Percentiles rank a stretch among this genome's conserved stretches.
phyloP scores from a whole-genome alignment of 2,888 invertebrate genomes.

The Hedya salicella region DNA sequence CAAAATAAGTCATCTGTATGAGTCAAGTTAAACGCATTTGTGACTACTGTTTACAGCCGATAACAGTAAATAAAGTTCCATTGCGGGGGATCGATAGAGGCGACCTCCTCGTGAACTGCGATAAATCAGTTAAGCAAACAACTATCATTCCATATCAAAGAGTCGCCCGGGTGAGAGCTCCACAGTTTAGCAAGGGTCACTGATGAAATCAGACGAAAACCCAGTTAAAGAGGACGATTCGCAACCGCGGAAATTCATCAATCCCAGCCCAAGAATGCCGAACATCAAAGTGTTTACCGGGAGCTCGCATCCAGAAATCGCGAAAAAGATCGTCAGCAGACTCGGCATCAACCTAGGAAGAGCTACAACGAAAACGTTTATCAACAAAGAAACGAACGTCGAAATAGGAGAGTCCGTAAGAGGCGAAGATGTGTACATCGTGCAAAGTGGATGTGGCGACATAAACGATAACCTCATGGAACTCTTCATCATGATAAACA shows the following conservation, averaged over 20 bases:
- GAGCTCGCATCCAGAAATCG: slow-evolving; percentile 98
- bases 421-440: slow-evolving; percentile 97
- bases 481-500: slow-evolving; percentile 96
- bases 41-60: slow-evolving; percentile 47
- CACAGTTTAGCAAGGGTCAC: slow-evolving; percentile 54
- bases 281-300: slow-evolving; percentile 99
- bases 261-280: slow-evolving; percentile 90
- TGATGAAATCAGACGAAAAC: slow-evolving; percentile 68
- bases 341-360: slow-evolving; percentile 97
- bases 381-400: slow-evolving; percentile 98
- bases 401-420: slow-evolving; percentile 96
- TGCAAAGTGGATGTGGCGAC: slow-evolving; percentile 95
- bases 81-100: slow-evolving; percentile 64
- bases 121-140: slow-evolving; percentile 70
- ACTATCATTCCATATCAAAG: slow-evolving; percentile 61
- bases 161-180: slow-evolving; percentile 58
- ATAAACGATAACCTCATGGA: slow-evolving; percentile 97
- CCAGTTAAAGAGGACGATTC: slow-evolving; percentile 53
- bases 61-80: slow-evolving; percentile 60
- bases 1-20: slow-evolving; percentile 16
- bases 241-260: slow-evolving; percentile 54
- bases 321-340: slow-evolving; percentile 97
- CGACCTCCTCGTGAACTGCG: slow-evolving; percentile 75
- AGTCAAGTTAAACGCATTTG: slow-evolving; percentile 18
- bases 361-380: slow-evolving; percentile 99